These are phyloP conservation scores for Podargus strigoides DNA, from an alignment of 2,797 vertebrate species.

Conservation along the genomic window DNA sequence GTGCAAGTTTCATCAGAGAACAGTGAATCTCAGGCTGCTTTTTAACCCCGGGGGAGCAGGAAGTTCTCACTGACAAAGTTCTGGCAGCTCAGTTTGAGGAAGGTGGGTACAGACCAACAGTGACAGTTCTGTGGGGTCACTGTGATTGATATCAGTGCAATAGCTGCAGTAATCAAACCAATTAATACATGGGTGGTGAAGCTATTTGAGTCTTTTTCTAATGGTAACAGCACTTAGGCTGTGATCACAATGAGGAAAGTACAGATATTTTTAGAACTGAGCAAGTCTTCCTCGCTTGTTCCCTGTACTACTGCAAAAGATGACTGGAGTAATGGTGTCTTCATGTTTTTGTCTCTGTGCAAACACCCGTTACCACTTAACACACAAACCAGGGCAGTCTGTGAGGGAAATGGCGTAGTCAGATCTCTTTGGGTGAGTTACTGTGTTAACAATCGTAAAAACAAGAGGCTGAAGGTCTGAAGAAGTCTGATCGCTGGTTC, in stretches of 20 bases:
- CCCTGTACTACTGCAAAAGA: background rate
- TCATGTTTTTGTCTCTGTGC: background rate
- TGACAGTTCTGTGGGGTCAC: background rate
- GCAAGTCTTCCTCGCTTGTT: background rate
- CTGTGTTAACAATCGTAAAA: background rate
- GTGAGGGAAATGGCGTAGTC: background rate
- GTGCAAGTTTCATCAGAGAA: background rate
- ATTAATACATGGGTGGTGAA: no score
- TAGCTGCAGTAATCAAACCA: background rate
- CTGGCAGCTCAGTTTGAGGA: background rate
- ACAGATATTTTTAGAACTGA: background rate
- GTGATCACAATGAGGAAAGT: background rate
- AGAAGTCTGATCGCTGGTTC: background rate
- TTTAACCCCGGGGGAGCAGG: background rate
- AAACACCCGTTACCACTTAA: background rate
- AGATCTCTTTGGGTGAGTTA: background rate
- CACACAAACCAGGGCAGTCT: background rate
- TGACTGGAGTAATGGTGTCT: background rate
- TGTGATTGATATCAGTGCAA: background rate
- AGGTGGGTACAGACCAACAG: no score
- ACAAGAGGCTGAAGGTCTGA: background rate
- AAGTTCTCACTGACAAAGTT: background rate
- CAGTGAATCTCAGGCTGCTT: background rate
- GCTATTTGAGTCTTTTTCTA: background rate
- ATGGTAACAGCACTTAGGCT: background rate